These are phyloP conservation scores for Echinops telfairi DNA, from an alignment of 2,113 vertebrate genomes.

Conservation along the genomic window DNA sequence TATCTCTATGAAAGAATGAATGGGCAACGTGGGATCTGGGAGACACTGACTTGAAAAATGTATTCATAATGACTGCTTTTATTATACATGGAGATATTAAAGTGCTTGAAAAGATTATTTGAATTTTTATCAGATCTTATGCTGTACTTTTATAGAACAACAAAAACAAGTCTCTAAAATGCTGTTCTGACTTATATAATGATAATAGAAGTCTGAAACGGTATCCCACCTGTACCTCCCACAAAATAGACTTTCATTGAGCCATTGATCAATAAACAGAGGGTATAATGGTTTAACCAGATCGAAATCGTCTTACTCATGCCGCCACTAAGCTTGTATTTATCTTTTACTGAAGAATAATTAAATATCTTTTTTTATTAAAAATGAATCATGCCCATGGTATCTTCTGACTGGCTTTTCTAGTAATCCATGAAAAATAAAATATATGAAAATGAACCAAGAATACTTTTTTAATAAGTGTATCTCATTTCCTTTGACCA, in stretches of 20 bases:
- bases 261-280: background rate
- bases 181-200: background rate
- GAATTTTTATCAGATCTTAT: background rate
- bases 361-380: background rate
- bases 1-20: background rate
- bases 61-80: constrained; percentile 1
- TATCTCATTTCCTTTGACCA: background rate
- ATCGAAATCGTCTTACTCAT: background rate
- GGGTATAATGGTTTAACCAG: constrained; percentile 3
- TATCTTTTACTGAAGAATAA: constrained; percentile 49
- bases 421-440: background rate
- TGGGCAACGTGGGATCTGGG: background rate
- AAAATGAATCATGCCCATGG: background rate
- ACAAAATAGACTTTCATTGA: background rate
- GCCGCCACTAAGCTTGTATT: background rate
- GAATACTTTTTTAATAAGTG: background rate
- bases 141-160: constrained; percentile 9
- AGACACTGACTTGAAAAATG: background rate
- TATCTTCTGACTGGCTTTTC: background rate
- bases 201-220: background rate
- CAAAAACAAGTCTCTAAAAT: background rate
- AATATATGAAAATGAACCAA: background rate
- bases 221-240: background rate
- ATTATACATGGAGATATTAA: constrained; percentile 33
- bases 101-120: background rate